These are phyloP conservation scores for Falco biarmicus DNA, from an alignment of 2,797 vertebrate genomes.

Conservation along the genomic window DNA sequence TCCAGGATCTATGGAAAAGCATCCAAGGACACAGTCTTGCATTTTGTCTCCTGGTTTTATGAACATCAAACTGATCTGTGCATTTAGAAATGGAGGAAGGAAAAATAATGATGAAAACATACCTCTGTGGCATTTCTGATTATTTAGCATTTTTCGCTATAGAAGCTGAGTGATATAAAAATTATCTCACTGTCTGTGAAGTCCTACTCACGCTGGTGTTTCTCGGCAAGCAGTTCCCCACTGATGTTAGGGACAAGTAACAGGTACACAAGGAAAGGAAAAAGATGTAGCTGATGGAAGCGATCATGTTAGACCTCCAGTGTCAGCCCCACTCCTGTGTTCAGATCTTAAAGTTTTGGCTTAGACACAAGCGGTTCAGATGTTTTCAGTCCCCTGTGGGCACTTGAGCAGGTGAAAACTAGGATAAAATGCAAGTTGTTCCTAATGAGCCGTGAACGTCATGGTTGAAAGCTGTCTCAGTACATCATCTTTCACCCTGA, in stretches of 20 bases:
- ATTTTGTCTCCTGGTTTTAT: not conserved
- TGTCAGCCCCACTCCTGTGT: not conserved
- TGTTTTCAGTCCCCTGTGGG: not conserved
- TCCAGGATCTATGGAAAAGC: not conserved
- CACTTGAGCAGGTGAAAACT: not conserved
- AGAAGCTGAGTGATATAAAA: not conserved
- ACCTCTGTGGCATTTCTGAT: not conserved
- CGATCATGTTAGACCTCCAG: not conserved
- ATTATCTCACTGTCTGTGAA: not conserved
- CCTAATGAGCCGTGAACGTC: not conserved
- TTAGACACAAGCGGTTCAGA: not conserved
- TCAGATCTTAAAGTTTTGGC: not conserved
- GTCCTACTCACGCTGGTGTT: not conserved
- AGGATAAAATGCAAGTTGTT: not conserved
- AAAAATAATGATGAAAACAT: not conserved
- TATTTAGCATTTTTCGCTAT: not conserved
- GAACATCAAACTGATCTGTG: not conserved
- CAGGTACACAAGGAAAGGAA: not conserved
- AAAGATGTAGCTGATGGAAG: not conserved
- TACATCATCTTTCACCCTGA: not conserved
- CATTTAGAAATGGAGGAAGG: not conserved
- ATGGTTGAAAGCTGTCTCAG: not conserved
- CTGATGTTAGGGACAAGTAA: not conserved
- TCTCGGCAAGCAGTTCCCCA: not conserved
- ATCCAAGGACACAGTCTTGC: not conserved